phyloP scores from a whole-genome alignment of 1,140 invertebrate species.

The Vollenhovia emeryi region DNA sequence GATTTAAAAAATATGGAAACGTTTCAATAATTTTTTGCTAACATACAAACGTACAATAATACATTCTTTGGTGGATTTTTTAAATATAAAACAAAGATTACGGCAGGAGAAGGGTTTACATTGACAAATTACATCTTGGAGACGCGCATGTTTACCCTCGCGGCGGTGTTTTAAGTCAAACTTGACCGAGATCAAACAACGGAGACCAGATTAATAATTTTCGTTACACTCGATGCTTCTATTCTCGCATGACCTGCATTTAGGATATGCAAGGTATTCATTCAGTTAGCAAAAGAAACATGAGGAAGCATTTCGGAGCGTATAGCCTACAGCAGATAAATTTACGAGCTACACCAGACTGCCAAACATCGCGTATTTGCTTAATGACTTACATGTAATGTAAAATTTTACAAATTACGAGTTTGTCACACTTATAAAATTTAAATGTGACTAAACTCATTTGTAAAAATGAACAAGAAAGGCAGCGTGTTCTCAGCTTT shows the following conservation, averaged over 20 bases:
- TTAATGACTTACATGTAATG: constrained; percentile 12
- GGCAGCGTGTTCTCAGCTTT: not conserved
- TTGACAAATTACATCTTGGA: not conserved
- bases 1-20: not conserved
- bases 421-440: constrained; percentile 9
- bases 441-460: constrained; percentile 7
- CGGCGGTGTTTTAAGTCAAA: constrained; percentile 70
- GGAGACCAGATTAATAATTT: constrained; percentile 75
- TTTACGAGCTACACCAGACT: constrained; percentile 33
- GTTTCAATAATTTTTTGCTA: not conserved
- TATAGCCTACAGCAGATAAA: constrained; percentile 45
- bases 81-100: not conserved
- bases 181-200: constrained; percentile 77
- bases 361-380: constrained; percentile 21
- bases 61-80: not conserved
- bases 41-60: not conserved
- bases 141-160: constrained; percentile 1
- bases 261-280: constrained; percentile 68
- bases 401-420: too few relatives aligned
- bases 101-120: not conserved
- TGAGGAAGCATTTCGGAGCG: constrained; percentile 40
- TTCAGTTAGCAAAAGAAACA: not conserved
- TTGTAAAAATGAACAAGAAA: not conserved
- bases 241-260: constrained; percentile 57
- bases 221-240: constrained; percentile 50